phyloP scores from a whole-genome alignment of 2,888 invertebrate genomes.

The Hydropsyche betteni region DNA sequence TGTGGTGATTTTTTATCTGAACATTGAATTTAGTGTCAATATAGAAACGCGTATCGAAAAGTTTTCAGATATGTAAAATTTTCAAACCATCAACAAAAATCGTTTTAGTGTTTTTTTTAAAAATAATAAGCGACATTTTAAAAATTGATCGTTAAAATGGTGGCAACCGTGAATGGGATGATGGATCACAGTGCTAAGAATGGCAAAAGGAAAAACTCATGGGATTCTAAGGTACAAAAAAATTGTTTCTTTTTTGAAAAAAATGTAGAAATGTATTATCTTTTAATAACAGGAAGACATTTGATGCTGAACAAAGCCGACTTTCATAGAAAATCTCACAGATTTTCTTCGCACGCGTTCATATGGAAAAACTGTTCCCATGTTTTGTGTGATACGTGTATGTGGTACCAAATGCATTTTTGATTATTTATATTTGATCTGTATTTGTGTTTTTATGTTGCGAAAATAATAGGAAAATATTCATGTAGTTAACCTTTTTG shows the following conservation, averaged over 20 bases:
- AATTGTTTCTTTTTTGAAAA: neutral
- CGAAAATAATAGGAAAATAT: slow-evolving; percentile 3
- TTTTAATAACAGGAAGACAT: no score
- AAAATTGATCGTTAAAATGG: slow-evolving; percentile 55
- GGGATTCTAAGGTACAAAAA: slow-evolving; percentile 64
- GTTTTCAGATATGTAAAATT: no score
- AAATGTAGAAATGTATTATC: neutral
- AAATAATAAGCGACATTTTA: neutral
- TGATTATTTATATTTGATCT: neutral
- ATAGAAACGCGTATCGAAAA: no score
- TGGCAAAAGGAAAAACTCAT: slow-evolving; percentile 62
- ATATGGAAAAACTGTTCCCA: neutral
- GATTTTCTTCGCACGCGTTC: neutral
- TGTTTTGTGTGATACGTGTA: neutral
- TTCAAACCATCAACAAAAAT: no score
- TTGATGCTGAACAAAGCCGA: neutral
- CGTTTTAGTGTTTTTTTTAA: neutral
- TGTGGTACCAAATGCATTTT: neutral
- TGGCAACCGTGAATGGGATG: slow-evolving; percentile 55
- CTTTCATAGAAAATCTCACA: slow-evolving; percentile 3
- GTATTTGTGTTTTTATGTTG: neutral
- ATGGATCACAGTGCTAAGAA: slow-evolving; percentile 60
- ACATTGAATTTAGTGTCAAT: no score
- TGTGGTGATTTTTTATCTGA: no score
- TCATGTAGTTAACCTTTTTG: slow-evolving; percentile 21